Conservation (phyloP, 2,113 vertebrate species). For the Mobula hypostoma region DNA sequence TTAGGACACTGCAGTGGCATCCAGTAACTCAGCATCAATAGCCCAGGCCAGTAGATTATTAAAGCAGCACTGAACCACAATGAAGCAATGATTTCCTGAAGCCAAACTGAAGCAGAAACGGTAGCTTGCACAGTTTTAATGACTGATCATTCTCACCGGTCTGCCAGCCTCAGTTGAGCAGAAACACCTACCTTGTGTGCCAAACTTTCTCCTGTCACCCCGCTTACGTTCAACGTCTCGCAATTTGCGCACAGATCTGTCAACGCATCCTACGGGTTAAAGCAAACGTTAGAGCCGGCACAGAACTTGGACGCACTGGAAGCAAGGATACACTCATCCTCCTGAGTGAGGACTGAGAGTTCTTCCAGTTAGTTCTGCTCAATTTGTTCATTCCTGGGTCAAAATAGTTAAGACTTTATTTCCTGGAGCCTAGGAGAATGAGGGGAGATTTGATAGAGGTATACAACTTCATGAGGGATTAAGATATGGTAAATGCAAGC, state of each 20-base stretch:
- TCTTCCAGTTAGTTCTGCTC: not conserved
- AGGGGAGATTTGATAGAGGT: too few species aligned
- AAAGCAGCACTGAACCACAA: too few species aligned
- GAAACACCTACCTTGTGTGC: conserved; percentile 78
- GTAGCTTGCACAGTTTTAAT: not conserved
- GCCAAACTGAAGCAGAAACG: not conserved
- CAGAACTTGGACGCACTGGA: not conserved
- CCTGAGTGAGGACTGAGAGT: not conserved
- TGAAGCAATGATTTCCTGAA: too few species aligned
- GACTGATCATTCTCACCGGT: not conserved
- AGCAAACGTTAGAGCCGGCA: not conserved
- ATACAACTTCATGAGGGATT: too few species aligned
- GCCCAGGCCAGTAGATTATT: too few species aligned
- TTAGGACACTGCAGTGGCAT: not conserved
- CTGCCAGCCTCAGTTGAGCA: not conserved
- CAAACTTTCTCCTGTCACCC: conserved; percentile 71
- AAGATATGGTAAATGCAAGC: too few species aligned
- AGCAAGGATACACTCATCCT: not conserved
- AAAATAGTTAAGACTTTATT: not conserved
- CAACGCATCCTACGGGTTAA: conserved; percentile 68
- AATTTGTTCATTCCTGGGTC: not conserved
- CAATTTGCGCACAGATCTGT: conserved; percentile 89
- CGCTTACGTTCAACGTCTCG: conserved; percentile 73
- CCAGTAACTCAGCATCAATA: too few species aligned
- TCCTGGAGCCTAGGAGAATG: too few species aligned